Conservation (phyloP, 2,888 invertebrate genomes). For the Drosophila bunnanda region DNA sequence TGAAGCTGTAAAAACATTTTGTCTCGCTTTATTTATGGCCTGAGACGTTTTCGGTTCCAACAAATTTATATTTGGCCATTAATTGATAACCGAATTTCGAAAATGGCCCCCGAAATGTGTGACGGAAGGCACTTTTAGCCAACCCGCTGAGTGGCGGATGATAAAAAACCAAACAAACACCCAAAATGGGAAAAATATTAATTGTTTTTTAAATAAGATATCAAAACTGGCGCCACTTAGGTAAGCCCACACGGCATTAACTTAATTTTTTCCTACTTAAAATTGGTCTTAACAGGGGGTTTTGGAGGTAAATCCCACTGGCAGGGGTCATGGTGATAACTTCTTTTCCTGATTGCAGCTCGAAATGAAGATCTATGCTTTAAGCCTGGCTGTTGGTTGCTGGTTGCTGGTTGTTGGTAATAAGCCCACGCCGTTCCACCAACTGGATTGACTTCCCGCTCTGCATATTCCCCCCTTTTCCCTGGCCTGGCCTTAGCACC, state of each 20-base stretch:
- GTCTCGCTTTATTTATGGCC: slow-evolving; percentile 58
- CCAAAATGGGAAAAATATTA: slow-evolving; percentile 56
- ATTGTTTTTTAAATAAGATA: slow-evolving; percentile 69
- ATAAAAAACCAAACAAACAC: slow-evolving; percentile 31
- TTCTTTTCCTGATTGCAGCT: slow-evolving; percentile 21
- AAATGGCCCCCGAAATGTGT: slow-evolving; percentile 59
- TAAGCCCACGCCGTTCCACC: slow-evolving; percentile 68
- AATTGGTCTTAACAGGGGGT: slow-evolving; percentile 54
- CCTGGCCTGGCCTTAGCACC: slow-evolving; percentile 26
- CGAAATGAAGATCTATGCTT: slow-evolving; percentile 63
- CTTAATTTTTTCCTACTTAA: slow-evolving; percentile 57
- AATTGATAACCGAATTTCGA: slow-evolving; percentile 72
- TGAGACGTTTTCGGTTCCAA: slow-evolving; percentile 31
- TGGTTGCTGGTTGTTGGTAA: slow-evolving; percentile 47
- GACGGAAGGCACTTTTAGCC: slow-evolving; percentile 72
- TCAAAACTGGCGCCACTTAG: slow-evolving; percentile 61
- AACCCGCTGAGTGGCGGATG: slow-evolving; percentile 46
- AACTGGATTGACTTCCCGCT: slow-evolving; percentile 54
- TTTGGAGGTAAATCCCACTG: not conserved
- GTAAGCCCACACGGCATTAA: slow-evolving; percentile 57
- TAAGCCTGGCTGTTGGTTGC: not conserved
- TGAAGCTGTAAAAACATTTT: slow-evolving; percentile 66
- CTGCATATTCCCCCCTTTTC: slow-evolving; percentile 4
- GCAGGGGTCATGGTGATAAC: slow-evolving; percentile 38
- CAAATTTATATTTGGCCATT: slow-evolving; percentile 66